Base-by-base conservation (phyloP, 2,888 invertebrate species). In the Endomychus coccineus region DNA sequence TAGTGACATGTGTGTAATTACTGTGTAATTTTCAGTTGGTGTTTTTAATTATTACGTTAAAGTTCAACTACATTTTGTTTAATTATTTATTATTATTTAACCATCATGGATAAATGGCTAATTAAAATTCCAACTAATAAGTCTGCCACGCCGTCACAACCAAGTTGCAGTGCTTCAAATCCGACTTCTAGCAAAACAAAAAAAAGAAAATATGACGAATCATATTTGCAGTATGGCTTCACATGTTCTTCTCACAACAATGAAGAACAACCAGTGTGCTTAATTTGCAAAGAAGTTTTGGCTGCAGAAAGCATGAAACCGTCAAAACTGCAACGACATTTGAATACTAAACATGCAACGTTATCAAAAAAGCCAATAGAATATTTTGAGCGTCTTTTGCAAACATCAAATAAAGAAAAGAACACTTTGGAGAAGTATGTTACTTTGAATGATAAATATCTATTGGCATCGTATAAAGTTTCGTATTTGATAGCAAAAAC, bases 221-320 rank as follows among this genome's bases (percentile, higher is more conserved):
- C 21, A 32, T 42, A 38, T 36, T 36, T 46, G 22, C 27, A 39
- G 29, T 45, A 34, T 15, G 45, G 37, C 12, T 46, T 46, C 28
- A 43, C 31, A 16, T 34, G 19, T 19, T 11, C 21, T 15, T 11
- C 13, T 34, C 6, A 22, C n/a, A 32, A 45, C 11, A 32, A 39
- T 21, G 39, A 43, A 29, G 39, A 40, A 34, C 22, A 34, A 34
- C 46, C 46, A 16, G 36, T 39, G 27, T 43, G 46, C 33, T 33
- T 46, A 23, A 40, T 43, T 31, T 46, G 45, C 34, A 35, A 38
- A 15, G 45, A 45, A 36, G 23, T 29, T 27, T 36, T 46, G 32
- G 35, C 46, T 19, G 37, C 36, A 29, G 37, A 43, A 33, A 34
- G 39, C 24, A 46, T 45, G 41, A 45, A 46, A 37, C 44, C 43